phyloP scores from a whole-genome alignment of 2,113 vertebrate species.

The Oreotragus oreotragus region DNA sequence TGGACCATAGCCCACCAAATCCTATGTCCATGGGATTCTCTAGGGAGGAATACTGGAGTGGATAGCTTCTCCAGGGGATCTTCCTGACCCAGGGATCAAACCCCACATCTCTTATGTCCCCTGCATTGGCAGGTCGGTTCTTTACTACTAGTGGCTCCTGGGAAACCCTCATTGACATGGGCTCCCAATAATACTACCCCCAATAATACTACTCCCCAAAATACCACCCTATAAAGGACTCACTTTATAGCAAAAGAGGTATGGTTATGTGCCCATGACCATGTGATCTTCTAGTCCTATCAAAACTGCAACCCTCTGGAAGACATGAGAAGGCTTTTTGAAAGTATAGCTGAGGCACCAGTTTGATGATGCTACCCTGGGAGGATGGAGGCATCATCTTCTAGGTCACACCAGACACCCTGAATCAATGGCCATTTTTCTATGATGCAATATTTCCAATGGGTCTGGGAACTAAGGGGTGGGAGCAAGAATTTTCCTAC shows the following conservation, averaged over 20 bases:
- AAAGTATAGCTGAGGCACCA: not conserved
- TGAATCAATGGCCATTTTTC: not conserved
- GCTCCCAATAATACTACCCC: not conserved
- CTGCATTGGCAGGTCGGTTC: not conserved
- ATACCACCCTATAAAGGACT: not conserved
- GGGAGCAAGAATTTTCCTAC: too few species aligned
- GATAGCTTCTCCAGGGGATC: not conserved
- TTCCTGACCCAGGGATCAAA: not conserved
- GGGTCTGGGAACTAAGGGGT: not conserved
- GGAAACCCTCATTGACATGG: not conserved
- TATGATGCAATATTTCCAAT: not conserved
- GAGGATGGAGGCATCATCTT: not conserved
- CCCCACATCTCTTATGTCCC: fast-evolving
- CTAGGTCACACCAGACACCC: not conserved
- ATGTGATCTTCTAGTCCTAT: not conserved
- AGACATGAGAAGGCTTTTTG: not conserved
- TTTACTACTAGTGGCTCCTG: not conserved
- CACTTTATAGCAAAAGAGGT: not conserved
- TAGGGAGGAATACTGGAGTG: not conserved
- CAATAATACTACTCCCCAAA: not conserved
- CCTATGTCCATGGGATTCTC: not conserved
- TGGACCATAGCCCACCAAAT: not conserved
- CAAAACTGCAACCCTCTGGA: not conserved
- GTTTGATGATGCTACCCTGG: not conserved
- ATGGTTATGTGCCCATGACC: not conserved